phyloP scores from a whole-genome alignment of 2,797 vertebrate genomes.

The Halcyon smyrnensis region DNA sequence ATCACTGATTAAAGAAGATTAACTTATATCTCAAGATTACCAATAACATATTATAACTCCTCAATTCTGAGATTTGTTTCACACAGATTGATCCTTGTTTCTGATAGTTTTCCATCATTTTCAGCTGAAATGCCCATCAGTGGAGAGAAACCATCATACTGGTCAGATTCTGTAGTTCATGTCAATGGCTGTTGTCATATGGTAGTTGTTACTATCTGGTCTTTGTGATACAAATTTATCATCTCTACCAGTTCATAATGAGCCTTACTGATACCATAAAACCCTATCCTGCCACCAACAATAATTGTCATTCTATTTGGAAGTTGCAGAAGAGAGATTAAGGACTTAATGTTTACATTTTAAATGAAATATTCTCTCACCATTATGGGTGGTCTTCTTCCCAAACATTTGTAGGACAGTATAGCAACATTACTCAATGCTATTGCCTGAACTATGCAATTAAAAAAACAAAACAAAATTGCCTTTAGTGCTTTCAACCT shows the following conservation, averaged over 20 bases:
- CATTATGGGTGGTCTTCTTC: constrained; percentile 58
- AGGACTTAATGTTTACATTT: constrained; percentile 34
- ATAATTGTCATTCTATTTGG: constrained; percentile 18
- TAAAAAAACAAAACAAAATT: neutral
- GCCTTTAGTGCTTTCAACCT: neutral
- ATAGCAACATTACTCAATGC: neutral
- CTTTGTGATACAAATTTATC: constrained; percentile 41
- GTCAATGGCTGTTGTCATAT: neutral
- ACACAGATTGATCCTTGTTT: neutral
- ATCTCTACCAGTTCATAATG: neutral
- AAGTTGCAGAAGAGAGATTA: constrained; percentile 29
- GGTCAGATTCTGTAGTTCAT: neutral
- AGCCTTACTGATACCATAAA: neutral
- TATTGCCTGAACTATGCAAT: neutral
- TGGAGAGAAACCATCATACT: neutral
- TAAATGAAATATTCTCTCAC: constrained; percentile 40
- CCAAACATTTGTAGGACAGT: neutral
- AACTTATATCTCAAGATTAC: neutral
- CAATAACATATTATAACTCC: neutral
- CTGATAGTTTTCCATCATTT: neutral
- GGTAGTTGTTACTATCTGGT: constrained; percentile 2
- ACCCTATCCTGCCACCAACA: neutral
- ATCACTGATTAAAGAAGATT: neutral
- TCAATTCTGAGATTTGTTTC: neutral
- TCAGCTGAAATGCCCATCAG: neutral